Evolutionary conservation across 1,140 invertebrate genomes (phyloP), one percentile per base, ranked within the genome.

Genomic region (Zaprionus ghesquierei): DNA sequence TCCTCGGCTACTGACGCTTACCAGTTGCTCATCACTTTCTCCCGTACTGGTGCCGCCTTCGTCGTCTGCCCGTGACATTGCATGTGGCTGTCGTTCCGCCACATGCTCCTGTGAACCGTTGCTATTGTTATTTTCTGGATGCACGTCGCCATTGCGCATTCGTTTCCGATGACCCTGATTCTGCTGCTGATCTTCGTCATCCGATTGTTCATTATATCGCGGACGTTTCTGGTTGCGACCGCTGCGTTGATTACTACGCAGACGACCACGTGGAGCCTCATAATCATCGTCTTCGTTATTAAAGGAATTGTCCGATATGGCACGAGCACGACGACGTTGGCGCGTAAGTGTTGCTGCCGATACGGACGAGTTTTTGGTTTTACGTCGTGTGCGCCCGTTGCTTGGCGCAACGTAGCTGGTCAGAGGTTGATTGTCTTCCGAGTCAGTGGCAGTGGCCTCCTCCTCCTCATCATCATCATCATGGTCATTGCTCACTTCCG

Each of bases 1-100:
- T 5, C 97, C 97, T 31, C 97, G 93, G 81, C 96, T 97, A 92
- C 97, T 98, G 33, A 96, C 93, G 93, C 94, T 94, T 77, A 95
- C 93, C 81, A 94, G 81, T 80, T 92, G 92, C 27, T 90, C 92
- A 22, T 93, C 92, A 15, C 91, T 91, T 54, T 93, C 84, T 35
- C 54, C 89, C 2, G 81, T 90, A 35, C 84, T 86, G 61, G 66
- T 86, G 23, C 79, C 80, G 58, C 63, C 72, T 35, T 55, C 75
- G 18, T 66, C 22, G 6, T 75, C 58, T 0, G 12, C 20, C 8
- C n/a, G 50, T 9, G 35, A 6, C 5, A 41, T 41, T 41, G 5
- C 6, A 2, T 6, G 35, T 8, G 35, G 60, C 10, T 49, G 31
- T 31, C 22, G 22, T 15, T 35, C 38, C 31, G 31, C 51, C n/a